These are phyloP conservation scores for Alsophila aescularia DNA, from an alignment of 2,888 invertebrate species.

Conservation along the genomic window DNA sequence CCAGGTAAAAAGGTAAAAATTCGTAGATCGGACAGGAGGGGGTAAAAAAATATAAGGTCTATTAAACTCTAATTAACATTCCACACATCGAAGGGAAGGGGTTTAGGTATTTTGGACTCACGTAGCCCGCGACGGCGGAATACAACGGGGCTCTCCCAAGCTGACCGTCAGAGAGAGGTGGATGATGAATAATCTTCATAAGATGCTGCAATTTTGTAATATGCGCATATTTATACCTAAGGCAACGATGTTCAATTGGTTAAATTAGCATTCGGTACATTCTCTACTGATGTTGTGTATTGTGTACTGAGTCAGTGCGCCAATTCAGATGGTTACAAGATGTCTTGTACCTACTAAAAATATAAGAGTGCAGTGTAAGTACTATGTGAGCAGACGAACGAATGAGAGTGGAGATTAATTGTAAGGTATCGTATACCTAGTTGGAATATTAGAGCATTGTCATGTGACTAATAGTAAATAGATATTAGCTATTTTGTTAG, in stretches of 20 bases:
- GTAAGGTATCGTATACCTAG: no score
- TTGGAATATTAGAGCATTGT: no score
- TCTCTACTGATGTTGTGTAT: conserved; percentile 18
- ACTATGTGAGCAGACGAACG: background rate
- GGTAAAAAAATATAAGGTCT: conserved; percentile 36
- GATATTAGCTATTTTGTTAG: no score
- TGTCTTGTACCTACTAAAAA: background rate
- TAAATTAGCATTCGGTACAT: conserved; percentile 56
- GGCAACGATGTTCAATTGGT: conserved; percentile 77
- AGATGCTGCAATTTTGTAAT: conserved; percentile 87
- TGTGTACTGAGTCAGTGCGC: conserved; percentile 12
- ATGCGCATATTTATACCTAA: conserved; percentile 83
- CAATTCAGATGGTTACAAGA: background rate
- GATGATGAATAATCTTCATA: conserved; percentile 89
- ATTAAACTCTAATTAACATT: conserved; percentile 68
- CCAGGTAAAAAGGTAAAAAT: conserved; percentile 13
- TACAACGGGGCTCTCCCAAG: conserved; percentile 78
- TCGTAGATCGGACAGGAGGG: conserved; percentile 27
- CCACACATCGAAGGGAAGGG: conserved; percentile 79
- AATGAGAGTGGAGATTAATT: no score
- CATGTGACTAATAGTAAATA: no score
- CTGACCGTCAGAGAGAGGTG: conserved; percentile 87
- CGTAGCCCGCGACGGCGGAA: conserved; percentile 75
- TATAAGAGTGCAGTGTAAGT: background rate
- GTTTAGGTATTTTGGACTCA: conserved; percentile 67